Conservation (phyloP, 2,113 vertebrate genomes). For the Muntiacus reevesi region DNA sequence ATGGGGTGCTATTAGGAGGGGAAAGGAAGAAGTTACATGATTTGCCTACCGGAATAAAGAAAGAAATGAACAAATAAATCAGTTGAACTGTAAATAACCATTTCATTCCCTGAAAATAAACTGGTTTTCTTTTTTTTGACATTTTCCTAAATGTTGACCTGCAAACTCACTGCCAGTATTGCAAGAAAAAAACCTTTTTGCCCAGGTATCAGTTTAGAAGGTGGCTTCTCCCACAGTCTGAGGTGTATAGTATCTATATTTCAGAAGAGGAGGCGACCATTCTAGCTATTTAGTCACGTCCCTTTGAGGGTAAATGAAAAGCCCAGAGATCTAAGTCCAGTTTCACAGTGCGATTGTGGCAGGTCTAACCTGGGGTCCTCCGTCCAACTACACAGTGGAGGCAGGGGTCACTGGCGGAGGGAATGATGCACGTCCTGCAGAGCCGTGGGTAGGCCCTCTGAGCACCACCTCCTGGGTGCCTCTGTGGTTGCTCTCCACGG, state of each 20-base stretch:
- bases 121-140: neutral
- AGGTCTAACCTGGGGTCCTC: neutral
- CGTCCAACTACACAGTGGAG: accelerated
- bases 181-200: neutral
- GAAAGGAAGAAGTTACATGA: neutral
- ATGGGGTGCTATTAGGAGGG: neutral
- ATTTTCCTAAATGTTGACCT: neutral
- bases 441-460: neutral
- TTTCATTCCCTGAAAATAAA: neutral
- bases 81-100: neutral
- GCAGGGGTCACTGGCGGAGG: accelerated
- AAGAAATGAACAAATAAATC: neutral
- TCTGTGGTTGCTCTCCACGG: neutral
- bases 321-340: neutral
- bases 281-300: neutral
- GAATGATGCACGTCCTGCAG: accelerated
- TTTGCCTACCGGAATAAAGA: neutral
- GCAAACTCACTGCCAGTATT: neutral
- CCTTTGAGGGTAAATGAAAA: neutral
- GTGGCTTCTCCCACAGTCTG: neutral
- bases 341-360: neutral
- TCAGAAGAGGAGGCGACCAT: neutral
- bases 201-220: neutral
- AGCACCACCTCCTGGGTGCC: neutral
- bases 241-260: neutral